A percentile compares a stretch with the other conserved stretches of the same genome.
Evolutionary conservation across 2,888 invertebrate genomes (phyloP).

Genomic region (Dinocampus coccinellae): DNA sequence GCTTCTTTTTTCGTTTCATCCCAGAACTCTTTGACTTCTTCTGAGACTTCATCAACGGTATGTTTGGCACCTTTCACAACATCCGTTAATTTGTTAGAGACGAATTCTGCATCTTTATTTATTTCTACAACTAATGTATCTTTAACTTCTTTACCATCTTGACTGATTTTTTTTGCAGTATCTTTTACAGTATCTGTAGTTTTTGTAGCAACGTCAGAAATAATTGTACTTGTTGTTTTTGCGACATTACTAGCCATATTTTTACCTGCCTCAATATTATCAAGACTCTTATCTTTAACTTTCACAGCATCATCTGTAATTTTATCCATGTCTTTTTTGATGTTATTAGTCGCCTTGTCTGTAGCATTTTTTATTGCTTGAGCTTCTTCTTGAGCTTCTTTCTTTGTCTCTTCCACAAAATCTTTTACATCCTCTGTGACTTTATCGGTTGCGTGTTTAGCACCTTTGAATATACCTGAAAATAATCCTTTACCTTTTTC

Average conservation of each 20-base stretch:
- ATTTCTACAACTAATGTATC: slow-evolving; percentile 44
- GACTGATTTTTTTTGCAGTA: slow-evolving; percentile 30
- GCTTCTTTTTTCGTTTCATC: slow-evolving; percentile 68
- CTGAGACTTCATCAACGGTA: too few species aligned
- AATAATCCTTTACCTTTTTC: slow-evolving; percentile 45
- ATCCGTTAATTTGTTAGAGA: slow-evolving; percentile 28
- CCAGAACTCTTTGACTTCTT: slow-evolving; percentile 68
- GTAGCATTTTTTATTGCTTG: not conserved
- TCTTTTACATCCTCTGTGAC: slow-evolving; percentile 45
- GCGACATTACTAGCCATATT: slow-evolving; percentile 65
- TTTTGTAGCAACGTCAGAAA: slow-evolving; percentile 71
- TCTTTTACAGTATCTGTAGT: slow-evolving; percentile 69
- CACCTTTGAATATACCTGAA: slow-evolving; percentile 48
- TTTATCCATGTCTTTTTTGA: slow-evolving; percentile 37
- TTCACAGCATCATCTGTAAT: slow-evolving; percentile 51
- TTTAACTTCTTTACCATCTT: slow-evolving; percentile 32
- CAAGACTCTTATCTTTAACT: slow-evolving; percentile 65
- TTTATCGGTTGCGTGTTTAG: slow-evolving; percentile 45
- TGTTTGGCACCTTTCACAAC: slow-evolving; percentile 51
- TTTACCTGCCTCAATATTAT: slow-evolving; percentile 70
- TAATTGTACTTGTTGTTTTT: slow-evolving; percentile 67
- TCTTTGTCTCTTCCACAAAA: slow-evolving; percentile 47
- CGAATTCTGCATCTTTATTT: slow-evolving; percentile 37
- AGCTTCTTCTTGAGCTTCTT: slow-evolving; percentile 41
- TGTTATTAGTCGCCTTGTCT: slow-evolving; percentile 10